Base-by-base conservation (phyloP, 2,888 invertebrate species). In the Malthinus flaveolus region DNA sequence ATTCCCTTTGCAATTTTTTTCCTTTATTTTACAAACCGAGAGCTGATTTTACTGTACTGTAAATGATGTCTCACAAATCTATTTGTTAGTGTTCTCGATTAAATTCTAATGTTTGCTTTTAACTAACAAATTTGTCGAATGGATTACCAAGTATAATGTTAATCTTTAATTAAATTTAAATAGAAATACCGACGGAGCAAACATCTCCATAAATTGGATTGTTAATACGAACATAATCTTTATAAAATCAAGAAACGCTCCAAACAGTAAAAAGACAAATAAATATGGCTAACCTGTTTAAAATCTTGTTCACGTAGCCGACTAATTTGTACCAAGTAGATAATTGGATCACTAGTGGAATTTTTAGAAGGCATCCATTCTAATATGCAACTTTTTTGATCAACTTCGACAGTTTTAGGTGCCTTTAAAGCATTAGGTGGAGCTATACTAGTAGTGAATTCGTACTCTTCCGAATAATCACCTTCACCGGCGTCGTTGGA, bases 401-500 rank as follows among this genome's bases (percentile, higher is more conserved):
- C 78, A 49, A 85, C 76, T 71, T 84, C 84, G 47, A 78, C 77
- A 44, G 88, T 81, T 57, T 84, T 81, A 35, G 91, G 91, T 31
- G 88, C 82, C 82, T 90, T 91, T 44, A 92, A 83, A 61, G 89
- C 85, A 52, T 89, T 87, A 32, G 95, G 96, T 56, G 93, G 90
- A 32, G 95, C 90, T 65, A 88, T 84, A 59, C 81, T 82, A 33
- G 96, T 96, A 68, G 81, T 81, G 77, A 89, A 93, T 56, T 84
- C 79, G 75, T 85, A 84, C 49, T 87, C 82, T 57, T 83, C 83
- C 11, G 62, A 65, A 4, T 92, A 91, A 82, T 87, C 93, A 33
- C 86, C 85, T 11, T 95, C 95, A 8, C 94, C 95, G 57, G 91
- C 93, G 77, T 90, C 91, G 75, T 92, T 93, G 66, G 88, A 85